Conservation (phyloP, 1,140 invertebrate genomes). For the Meloidogyne hapla region DNA sequence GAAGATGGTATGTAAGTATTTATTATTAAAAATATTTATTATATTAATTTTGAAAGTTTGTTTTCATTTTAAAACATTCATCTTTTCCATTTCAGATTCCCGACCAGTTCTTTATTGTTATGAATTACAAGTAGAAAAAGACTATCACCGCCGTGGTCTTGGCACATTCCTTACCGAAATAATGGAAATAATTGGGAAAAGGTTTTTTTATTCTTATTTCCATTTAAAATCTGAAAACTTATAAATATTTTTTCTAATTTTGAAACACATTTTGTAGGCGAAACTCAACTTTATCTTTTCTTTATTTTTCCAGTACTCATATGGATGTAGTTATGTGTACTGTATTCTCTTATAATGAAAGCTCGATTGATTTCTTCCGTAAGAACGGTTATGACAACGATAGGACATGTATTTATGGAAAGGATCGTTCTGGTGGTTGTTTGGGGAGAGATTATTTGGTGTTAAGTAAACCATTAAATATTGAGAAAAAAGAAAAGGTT, state of each 20-base stretch:
- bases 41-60: no score
- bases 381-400: conserved; percentile 46
- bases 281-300: no score
- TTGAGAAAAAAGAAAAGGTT: not conserved
- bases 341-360: conserved; percentile 51
- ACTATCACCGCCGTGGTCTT: conserved; percentile 52
- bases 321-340: conserved; percentile 56
- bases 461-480: conserved; percentile 16
- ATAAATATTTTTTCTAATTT: no score
- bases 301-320: conserved; percentile 34
- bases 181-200: conserved; percentile 46
- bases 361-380: conserved; percentile 54
- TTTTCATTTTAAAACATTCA: no score
- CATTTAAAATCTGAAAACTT: no score
- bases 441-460: conserved; percentile 18
- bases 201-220: conserved; percentile 27
- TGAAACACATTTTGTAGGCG: no score
- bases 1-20: no score
- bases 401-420: conserved; percentile 27
- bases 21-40: no score
- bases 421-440: conserved; percentile 10
- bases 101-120: conserved; percentile 36
- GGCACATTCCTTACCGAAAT: conserved; percentile 41
- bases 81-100: no score
- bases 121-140: conserved; percentile 49